Evolutionary conservation across 2,888 invertebrate genomes (phyloP).

Genomic region (Melipona bicolor): DNA sequence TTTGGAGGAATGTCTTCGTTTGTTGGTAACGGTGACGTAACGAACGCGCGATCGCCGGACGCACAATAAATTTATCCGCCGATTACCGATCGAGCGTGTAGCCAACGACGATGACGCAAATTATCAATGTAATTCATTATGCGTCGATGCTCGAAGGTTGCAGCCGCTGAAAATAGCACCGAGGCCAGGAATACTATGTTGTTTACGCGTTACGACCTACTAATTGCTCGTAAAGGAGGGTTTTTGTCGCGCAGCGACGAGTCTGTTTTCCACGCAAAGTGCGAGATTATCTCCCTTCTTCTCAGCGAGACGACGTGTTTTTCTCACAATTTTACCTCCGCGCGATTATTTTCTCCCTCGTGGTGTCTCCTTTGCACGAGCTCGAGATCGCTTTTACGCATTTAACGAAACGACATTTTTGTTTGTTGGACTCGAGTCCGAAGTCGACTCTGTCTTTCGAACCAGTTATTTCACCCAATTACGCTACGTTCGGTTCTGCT

Average conservation of each 20-base stretch:
- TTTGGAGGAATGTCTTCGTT: slow-evolving; percentile 22
- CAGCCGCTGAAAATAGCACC: slow-evolving; percentile 19
- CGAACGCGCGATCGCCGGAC: not conserved
- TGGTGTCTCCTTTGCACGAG: not conserved
- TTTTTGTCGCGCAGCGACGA: not conserved
- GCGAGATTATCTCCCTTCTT: not conserved
- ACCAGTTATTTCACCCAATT: no score
- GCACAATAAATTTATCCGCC: slow-evolving; percentile 31
- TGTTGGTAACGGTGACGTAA: slow-evolving; percentile 25
- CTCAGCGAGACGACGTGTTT: not conserved
- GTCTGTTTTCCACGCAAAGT: not conserved
- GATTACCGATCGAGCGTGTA: not conserved
- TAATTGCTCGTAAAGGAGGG: not conserved
- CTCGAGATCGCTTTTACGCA: not conserved
- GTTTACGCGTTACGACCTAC: slow-evolving; percentile 10
- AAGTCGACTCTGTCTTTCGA: not conserved
- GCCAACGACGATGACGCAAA: slow-evolving; percentile 15
- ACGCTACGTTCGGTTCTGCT: not conserved
- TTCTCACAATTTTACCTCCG: not conserved
- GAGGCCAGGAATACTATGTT: slow-evolving; percentile 6
- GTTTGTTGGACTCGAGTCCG: not conserved
- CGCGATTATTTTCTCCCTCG: not conserved
- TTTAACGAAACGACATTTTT: not conserved
- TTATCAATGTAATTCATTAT: slow-evolving; percentile 34
- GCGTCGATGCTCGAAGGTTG: slow-evolving; percentile 9